These are phyloP conservation scores for Delichon dasypus DNA, from an alignment of 2,797 vertebrate species.

Conservation along the genomic window DNA sequence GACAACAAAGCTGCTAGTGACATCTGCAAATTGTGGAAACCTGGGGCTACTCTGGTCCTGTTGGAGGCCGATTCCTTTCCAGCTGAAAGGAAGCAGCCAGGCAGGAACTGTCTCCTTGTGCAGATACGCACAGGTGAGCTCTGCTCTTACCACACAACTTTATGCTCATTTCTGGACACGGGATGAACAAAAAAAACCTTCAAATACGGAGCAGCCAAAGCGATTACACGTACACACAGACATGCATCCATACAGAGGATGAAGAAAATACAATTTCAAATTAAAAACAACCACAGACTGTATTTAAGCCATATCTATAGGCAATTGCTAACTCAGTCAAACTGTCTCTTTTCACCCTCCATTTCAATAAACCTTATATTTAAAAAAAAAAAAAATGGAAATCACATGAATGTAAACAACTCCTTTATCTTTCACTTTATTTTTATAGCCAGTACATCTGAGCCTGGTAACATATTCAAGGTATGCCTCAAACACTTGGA, in stretches of 20 bases:
- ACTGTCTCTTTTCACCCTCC: neutral
- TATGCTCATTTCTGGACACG: neutral
- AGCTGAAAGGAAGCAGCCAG: neutral
- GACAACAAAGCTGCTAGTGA: neutral
- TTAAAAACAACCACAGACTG: neutral
- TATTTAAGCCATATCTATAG: neutral
- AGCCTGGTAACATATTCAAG: conserved; percentile 53
- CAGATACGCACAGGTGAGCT: neutral
- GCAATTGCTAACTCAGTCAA: neutral
- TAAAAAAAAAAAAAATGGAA: neutral
- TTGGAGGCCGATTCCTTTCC: neutral
- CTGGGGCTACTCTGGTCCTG: rapidly evolving
- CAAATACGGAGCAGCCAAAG: neutral
- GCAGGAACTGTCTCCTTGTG: neutral
- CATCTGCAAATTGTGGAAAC: neutral
- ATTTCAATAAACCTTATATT: neutral
- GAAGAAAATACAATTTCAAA: neutral
- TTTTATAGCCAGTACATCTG: conserved; percentile 36
- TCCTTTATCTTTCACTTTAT: conserved; percentile 47
- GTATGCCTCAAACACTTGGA: conserved; percentile 57
- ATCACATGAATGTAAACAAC: conserved; percentile 31
- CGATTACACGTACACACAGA: neutral
- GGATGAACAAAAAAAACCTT: neutral
- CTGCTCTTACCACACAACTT: neutral
- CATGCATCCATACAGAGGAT: neutral